Evolutionary conservation across 2,888 invertebrate species (phyloP).

Genomic region (Nymphalis c-album): DNA sequence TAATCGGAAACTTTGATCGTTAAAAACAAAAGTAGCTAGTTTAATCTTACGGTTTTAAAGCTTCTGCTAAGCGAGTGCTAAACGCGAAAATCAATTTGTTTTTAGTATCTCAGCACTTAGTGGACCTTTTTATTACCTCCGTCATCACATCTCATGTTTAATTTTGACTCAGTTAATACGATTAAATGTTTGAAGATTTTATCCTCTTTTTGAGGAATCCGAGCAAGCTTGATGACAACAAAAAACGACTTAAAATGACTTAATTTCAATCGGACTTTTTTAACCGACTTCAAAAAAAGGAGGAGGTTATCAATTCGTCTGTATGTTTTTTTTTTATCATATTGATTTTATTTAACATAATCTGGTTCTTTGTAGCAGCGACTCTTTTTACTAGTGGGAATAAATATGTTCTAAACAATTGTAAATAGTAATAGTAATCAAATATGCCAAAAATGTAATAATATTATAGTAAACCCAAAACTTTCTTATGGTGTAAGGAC

Average conservation of each 20-base stretch:
- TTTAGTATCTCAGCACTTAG: slow-evolving; percentile 56
- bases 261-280: background rate
- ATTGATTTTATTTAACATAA: background rate
- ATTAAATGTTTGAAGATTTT: slow-evolving; percentile 35
- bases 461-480: too few species aligned
- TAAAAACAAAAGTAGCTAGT: slow-evolving; percentile 40
- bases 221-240: background rate
- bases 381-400: too few species aligned
- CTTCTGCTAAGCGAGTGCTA: slow-evolving; percentile 55
- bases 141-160: slow-evolving; percentile 44
- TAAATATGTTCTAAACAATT: background rate
- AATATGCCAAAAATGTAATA: background rate
- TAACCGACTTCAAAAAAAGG: too few species aligned
- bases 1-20: slow-evolving; percentile 40
- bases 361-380: background rate
- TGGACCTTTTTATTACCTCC: slow-evolving; percentile 53
- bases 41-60: slow-evolving; percentile 49
- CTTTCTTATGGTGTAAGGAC: too few species aligned
- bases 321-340: too few species aligned
- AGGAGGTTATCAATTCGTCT: too few species aligned
- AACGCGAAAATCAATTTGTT: slow-evolving; percentile 61
- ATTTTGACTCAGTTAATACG: slow-evolving; percentile 42
- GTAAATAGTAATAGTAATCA: background rate
- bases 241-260: background rate
- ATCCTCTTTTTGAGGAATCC: slow-evolving; percentile 14